Percentiles rank a stretch among this genome's conserved stretches.
Conservation (phyloP, 2,797 vertebrate species). For the Chelidonichthys spinosus region DNA sequence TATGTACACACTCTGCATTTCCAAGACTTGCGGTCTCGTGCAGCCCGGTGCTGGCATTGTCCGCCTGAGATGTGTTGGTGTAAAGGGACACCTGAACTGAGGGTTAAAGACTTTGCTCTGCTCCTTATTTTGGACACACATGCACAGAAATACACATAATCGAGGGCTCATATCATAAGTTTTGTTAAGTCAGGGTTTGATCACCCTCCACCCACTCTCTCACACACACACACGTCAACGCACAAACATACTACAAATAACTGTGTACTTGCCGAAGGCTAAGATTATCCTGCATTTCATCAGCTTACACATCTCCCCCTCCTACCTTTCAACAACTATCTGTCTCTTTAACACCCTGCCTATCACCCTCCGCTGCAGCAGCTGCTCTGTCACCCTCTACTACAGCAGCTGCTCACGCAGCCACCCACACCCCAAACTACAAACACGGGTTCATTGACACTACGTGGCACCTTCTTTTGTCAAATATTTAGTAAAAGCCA, state of each 20-base stretch:
- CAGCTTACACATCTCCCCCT: slow-evolving; percentile 62
- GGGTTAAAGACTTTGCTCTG: background rate
- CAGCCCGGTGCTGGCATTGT: background rate
- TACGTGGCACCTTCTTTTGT: slow-evolving; percentile 58
- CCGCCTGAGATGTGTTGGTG: background rate
- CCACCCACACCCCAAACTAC: slow-evolving; percentile 25
- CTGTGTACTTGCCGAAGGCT: slow-evolving; percentile 57
- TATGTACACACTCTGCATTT: slow-evolving; percentile 11
- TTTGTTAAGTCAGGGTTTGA: slow-evolving; percentile 44
- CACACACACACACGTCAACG: slow-evolving; percentile 21
- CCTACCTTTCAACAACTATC: slow-evolving; percentile 68
- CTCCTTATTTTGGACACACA: background rate
- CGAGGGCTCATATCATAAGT: slow-evolving; percentile 1
- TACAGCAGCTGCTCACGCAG: slow-evolving; percentile 55
- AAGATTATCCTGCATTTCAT: slow-evolving; percentile 73
- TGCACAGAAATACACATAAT: slow-evolving; percentile 10
- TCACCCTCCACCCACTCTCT: slow-evolving; percentile 7
- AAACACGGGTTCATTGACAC: slow-evolving; percentile 51
- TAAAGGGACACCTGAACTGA: slow-evolving; percentile 11
- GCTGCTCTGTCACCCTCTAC: slow-evolving; percentile 67
- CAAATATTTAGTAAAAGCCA: slow-evolving; percentile 61
- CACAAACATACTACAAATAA: slow-evolving; percentile 49
- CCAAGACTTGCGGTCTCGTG: slow-evolving; percentile 1
- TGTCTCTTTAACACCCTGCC: slow-evolving; percentile 72
- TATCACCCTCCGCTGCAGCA: slow-evolving; percentile 63